Percentiles rank a stretch among this genome's conserved stretches.
Conservation (phyloP, 2,888 invertebrate species). For the Andrena trimmerana region DNA sequence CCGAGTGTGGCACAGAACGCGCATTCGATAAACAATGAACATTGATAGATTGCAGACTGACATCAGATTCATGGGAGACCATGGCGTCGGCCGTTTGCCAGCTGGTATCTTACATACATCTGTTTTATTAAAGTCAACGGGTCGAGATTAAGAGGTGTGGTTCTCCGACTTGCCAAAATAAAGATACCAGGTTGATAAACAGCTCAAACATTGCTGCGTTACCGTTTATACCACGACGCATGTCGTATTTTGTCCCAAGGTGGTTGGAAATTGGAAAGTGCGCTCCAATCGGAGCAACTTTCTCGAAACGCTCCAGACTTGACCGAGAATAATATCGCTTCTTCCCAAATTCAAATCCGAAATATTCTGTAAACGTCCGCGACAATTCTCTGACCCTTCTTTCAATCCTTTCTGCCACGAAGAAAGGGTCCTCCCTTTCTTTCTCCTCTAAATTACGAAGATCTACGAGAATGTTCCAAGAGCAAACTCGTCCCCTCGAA, state of each 20-base stretch:
- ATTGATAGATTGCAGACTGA: slow-evolving; percentile 44
- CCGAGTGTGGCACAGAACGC: not conserved
- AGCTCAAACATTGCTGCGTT: not conserved
- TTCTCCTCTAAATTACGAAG: not conserved
- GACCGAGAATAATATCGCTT: not conserved
- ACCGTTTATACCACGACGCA: not conserved
- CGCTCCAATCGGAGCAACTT: not conserved
- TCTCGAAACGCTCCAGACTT: not conserved
- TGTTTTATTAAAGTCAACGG: slow-evolving; percentile 55
- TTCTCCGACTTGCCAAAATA: slow-evolving; percentile 46
- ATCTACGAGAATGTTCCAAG: slow-evolving; percentile 1
- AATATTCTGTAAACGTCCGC: too few species aligned
- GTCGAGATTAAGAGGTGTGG: slow-evolving; percentile 60
- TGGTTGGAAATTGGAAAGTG: not conserved
- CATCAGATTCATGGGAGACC: slow-evolving; percentile 36
- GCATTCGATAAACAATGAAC: slow-evolving; percentile 52
- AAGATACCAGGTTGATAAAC: slow-evolving; percentile 50
- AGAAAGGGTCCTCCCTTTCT: not conserved
- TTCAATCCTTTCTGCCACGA: too few species aligned
- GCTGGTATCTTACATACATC: slow-evolving; percentile 36
- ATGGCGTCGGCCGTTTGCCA: slow-evolving; percentile 46
- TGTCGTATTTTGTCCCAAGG: not conserved
- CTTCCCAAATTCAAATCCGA: not conserved
- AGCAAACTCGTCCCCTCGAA: not conserved
- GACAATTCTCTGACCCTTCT: too few species aligned